Percentiles rank a stretch among this genome's conserved stretches.
Conservation (phyloP, 2,113 vertebrate genomes). For the Pituophis catenifer region DNA sequence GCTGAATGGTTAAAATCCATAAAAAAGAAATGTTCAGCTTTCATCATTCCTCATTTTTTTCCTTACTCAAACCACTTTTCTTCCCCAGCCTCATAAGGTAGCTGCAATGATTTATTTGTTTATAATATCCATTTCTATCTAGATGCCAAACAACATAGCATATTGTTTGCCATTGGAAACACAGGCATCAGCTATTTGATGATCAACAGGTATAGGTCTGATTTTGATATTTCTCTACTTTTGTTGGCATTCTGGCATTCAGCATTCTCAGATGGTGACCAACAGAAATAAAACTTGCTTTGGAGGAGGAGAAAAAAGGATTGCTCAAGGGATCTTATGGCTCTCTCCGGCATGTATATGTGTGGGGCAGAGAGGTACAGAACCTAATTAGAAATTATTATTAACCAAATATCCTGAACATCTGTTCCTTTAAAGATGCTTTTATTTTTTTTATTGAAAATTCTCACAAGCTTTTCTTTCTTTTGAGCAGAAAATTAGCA, state of each 20-base stretch:
- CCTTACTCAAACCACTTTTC: not conserved
- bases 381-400: constrained; percentile 12
- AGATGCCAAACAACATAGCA: not conserved
- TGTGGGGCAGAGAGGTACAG: not conserved
- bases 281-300: not conserved
- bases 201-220: not conserved
- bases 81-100: not conserved
- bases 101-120: not conserved
- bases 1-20: not conserved
- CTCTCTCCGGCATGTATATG: not conserved
- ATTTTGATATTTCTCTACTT: not conserved
- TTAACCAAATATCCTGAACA: constrained; percentile 3
- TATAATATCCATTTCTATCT: not conserved
- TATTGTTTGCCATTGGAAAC: not conserved
- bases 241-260: not conserved
- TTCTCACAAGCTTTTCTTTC: not conserved
- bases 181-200: not conserved
- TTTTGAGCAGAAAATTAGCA: constrained; percentile 13
- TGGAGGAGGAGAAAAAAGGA: not conserved
- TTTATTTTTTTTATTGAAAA: constrained; percentile 27
- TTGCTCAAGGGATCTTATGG: not conserved
- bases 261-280: not conserved
- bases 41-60: not conserved
- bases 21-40: not conserved
- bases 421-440: not conserved